Evolutionary conservation across 2,888 invertebrate species (phyloP).

Genomic region (Gisinianus flammeolus): DNA sequence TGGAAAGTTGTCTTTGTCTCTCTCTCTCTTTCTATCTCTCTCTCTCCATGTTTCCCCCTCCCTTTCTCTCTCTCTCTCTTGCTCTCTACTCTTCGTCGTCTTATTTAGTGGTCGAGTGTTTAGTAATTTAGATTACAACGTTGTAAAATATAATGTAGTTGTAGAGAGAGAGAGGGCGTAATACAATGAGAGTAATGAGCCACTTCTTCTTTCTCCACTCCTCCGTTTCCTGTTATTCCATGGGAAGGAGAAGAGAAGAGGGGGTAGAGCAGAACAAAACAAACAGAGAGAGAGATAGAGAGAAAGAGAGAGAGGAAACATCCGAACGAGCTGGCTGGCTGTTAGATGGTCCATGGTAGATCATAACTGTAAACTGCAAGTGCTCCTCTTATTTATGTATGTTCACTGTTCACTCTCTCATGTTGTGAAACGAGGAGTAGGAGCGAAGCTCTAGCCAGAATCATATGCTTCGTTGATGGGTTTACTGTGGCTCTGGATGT

Average conservation of each 20-base stretch:
- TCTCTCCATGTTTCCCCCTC: background rate
- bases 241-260: no score
- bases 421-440: background rate
- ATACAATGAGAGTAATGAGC: background rate
- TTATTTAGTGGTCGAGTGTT: conserved; percentile 19
- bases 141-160: conserved; percentile 33
- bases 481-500: background rate
- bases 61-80: background rate
- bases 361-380: background rate
- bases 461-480: background rate
- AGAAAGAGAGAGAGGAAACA: background rate
- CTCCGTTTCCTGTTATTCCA: background rate
- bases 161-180: background rate
- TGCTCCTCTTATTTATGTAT: background rate
- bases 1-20: conserved; percentile 3
- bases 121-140: conserved; percentile 34
- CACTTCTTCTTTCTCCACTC: background rate
- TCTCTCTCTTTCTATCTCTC: background rate
- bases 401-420: background rate
- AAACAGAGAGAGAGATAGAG: background rate
- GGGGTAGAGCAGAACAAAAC: no score
- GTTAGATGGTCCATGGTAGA: background rate
- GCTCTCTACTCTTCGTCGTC: no score
- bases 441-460: background rate
- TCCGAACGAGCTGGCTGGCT: background rate